A percentile compares a stretch with the other conserved stretches of the same genome.
phyloP scores from a whole-genome alignment of 2,888 invertebrate species.

The Macrophya annulata region DNA sequence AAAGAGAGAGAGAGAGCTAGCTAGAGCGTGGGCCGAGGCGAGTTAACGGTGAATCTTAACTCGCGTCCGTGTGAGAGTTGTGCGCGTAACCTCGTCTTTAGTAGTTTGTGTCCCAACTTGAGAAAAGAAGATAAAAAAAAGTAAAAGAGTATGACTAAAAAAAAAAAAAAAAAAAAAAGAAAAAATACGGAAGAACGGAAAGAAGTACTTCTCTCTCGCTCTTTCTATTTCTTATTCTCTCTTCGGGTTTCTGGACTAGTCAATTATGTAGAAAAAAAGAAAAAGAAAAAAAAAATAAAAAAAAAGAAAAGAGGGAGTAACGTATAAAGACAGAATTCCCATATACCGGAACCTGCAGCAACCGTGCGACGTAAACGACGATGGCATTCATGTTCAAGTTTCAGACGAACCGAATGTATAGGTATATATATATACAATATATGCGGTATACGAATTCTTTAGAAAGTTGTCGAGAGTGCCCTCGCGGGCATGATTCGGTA shows the following conservation, averaged over 20 bases:
- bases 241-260: not conserved
- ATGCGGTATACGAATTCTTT: slow-evolving; percentile 27
- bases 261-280: not conserved
- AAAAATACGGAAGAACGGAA: not conserved
- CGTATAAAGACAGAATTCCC: not conserved
- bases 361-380: slow-evolving; percentile 25
- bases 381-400: not conserved
- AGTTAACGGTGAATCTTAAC: slow-evolving; percentile 40
- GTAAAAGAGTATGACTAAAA: not conserved
- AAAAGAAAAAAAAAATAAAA: not conserved
- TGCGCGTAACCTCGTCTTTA: not conserved
- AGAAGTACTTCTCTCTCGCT: not conserved
- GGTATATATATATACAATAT: too few species aligned
- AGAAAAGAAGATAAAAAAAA: not conserved
- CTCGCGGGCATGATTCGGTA: slow-evolving; percentile 31
- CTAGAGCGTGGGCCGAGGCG: not conserved
- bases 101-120: not conserved
- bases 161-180: not conserved
- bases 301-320: not conserved
- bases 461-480: slow-evolving; percentile 51
- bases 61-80: slow-evolving; percentile 8
- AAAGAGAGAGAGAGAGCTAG: not conserved
- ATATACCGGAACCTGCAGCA: slow-evolving; percentile 3
- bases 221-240: not conserved
- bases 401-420: not conserved